phyloP scores from a whole-genome alignment of 2,113 vertebrate species.

The Lonchura striata region DNA sequence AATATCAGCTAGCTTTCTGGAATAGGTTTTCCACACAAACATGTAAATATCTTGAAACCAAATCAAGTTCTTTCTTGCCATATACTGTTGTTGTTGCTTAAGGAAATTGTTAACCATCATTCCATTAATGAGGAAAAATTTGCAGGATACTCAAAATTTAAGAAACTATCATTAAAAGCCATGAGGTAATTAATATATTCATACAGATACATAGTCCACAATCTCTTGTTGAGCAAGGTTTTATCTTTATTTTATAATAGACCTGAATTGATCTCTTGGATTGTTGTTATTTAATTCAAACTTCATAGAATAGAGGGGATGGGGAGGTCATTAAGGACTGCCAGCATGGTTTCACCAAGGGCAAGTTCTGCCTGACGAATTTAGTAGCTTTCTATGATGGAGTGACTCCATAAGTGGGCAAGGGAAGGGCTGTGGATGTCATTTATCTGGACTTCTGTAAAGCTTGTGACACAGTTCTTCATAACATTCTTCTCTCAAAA shows the following conservation, averaged over 20 bases:
- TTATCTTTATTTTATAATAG: neutral
- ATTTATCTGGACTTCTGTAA: neutral
- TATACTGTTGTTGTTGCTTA: neutral
- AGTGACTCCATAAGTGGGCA: neutral
- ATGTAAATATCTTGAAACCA: neutral
- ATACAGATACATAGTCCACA: neutral
- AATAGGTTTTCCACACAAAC: neutral
- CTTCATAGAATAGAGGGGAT: neutral
- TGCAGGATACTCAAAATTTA: neutral
- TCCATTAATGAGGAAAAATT: neutral
- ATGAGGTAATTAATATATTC: neutral
- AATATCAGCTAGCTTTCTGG: neutral
- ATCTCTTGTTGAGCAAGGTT: neutral
- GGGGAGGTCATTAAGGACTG: neutral
- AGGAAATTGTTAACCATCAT: neutral
- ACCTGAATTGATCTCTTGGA: neutral
- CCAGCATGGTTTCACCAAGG: neutral
- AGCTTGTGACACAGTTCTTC: rapidly evolving
- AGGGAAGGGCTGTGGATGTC: neutral
- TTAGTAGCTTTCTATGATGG: neutral
- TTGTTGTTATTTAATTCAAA: neutral
- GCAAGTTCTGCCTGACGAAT: neutral
- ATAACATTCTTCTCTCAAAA: neutral
- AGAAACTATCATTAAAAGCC: neutral
- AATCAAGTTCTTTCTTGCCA: neutral